Evolutionary conservation across 1,140 invertebrate species (phyloP), one percentile per base, ranked within the genome.

Genomic region (Halesus radiatus): DNA sequence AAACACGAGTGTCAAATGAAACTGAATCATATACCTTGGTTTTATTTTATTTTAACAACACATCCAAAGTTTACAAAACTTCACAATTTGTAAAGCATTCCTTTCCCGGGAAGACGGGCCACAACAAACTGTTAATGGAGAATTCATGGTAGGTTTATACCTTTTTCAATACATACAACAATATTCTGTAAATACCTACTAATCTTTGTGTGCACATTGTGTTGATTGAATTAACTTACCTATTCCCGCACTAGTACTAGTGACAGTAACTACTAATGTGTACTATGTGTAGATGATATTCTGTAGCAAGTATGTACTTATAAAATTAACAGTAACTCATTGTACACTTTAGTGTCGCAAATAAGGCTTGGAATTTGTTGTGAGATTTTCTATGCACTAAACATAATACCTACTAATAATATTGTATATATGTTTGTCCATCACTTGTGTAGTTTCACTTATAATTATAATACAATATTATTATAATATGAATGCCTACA

Each of bases 1-100:
- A 83, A 83, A 79, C 52, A 83, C 70, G 32, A 79, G 73, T 79
- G 79, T 81, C 56, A 83, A 83, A 84, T 80, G 80, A 84, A 84
- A 84, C 77, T 81, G 77, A 81, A 78, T 77, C 72, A 81, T 66
- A 76, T 70, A 76, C 45, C 56, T 58, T 79, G 50, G 56, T 80
- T 81, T 81, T 81, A 58, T 75, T 80, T 76, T 76, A 29, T 3
- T 5, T n/a, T 3, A 72, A 26, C 76, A 18, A 10, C 22, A 78
- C 18, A 50, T 73, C 37, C 37, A 78, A 37, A 75, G 22, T 8
- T 20, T 75, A 52, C 18, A 53, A 54, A 53, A 52, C 68, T 53
- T 66, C 8, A 50, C 20, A 26, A 3, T 26, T 72, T 53, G 16
- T 7, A 50, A 66, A 66, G 22, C 15, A 66, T 26, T 29, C 62